phyloP scores from a whole-genome alignment of 2,113 vertebrate species.

The Chamaetylas fuelleborni region DNA sequence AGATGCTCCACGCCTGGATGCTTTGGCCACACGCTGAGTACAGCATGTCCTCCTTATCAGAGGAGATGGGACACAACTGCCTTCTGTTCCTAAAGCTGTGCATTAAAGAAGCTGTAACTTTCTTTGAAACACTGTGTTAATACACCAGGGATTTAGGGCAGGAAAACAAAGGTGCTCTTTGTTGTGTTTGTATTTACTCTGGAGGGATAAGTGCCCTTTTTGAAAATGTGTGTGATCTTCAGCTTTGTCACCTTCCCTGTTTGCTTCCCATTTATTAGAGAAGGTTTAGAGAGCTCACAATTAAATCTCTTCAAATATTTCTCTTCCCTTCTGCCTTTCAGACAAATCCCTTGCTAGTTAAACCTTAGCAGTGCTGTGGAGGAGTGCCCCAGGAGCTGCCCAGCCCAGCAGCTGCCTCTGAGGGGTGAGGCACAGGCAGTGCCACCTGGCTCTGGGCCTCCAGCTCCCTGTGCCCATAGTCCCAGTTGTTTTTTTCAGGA shows the following conservation, averaged over 20 bases:
- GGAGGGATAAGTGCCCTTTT: background rate
- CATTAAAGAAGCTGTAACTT: background rate
- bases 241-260: background rate
- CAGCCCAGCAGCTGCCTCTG: background rate
- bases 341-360: background rate
- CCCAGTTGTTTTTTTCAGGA: conserved; percentile 53
- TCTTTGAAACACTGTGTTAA: background rate
- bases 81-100: background rate
- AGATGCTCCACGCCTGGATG: background rate
- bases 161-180: background rate
- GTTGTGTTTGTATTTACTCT: background rate
- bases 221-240: background rate
- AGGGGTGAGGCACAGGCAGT: background rate
- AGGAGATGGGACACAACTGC: background rate
- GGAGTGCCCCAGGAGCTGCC: background rate
- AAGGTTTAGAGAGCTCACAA: background rate
- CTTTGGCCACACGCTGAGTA: background rate
- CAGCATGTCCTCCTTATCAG: background rate
- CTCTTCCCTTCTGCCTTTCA: background rate
- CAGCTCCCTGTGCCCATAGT: background rate
- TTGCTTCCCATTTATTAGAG: background rate
- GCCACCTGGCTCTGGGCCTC: background rate
- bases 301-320: conserved; percentile 4
- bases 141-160: background rate
- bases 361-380: background rate